Evolutionary conservation across 2,113 vertebrate species (phyloP), one percentile per base, ranked within the genome.

Genomic region (Kryptolebias marmoratus): DNA sequence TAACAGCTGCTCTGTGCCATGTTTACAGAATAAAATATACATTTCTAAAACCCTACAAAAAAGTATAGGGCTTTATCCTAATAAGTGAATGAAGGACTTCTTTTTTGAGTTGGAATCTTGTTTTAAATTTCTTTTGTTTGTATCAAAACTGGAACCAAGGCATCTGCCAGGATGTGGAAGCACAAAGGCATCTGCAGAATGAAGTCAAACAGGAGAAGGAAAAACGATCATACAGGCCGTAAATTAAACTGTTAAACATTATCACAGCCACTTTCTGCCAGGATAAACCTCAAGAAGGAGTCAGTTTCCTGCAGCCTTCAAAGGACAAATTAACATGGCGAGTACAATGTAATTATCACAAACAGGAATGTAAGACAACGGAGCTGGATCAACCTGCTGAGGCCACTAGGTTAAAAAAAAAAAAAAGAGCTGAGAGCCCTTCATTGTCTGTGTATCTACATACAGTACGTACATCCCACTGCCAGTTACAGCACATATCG

Each of bases 171-270:
- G 13, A 16, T 16, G 47, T 49, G 52, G 22, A n/a, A 53, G 52
- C 52, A 53, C 7, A 53, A 27, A 27, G 50, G 50, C 49, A n/a
- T 52, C 49, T 52, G 49, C 18, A 52, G 18, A 52, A 52, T 22
- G 5, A 27, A 11, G 28, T 12, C 11, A 30, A 55, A 30, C 11
- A 12, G 27, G 11, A 12, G 11, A 3, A 30, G 13, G 55, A 78
- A 82, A 36, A 36, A 36, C 3, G 3, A 36, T 7, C 76, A 75
- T 66, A 4, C 53, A 57, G 47, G n/a, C 60, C 36, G 56, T 60
- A 27, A 27, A 52, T 39, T 36, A 55, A 44, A 57, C 22, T 5
- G 50, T 31, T 31, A 16, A 16, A 69, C 48, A 53, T 22, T 15
- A 39, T 69, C 27, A 9, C 32, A 47, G 18, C 12, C 4, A 12